phyloP scores from a whole-genome alignment of 2,113 vertebrate genomes.

The Oreochromis aureus region DNA sequence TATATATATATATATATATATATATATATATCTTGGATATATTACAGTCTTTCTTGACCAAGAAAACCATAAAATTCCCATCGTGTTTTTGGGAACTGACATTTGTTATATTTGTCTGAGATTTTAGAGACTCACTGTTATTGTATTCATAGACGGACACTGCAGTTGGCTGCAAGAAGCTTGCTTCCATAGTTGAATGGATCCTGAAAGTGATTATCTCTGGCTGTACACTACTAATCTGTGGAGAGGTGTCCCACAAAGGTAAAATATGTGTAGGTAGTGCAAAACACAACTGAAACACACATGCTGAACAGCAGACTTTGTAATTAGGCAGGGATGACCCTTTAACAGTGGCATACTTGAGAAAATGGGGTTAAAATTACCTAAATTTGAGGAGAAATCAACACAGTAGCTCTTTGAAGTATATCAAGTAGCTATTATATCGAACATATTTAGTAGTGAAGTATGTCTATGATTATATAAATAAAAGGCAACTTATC shows the following conservation, averaged over 20 bases:
- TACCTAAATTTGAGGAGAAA: background rate
- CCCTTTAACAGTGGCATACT: background rate
- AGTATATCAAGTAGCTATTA: background rate
- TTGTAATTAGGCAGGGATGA: background rate
- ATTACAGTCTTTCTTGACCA: background rate
- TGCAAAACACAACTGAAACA: background rate
- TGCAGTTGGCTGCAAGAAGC: slow-evolving; percentile 69
- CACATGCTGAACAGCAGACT: background rate
- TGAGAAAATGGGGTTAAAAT: background rate
- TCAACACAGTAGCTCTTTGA: background rate
- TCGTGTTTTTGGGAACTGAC: background rate
- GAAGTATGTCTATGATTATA: background rate
- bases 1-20: accelerated
- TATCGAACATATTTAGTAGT: background rate
- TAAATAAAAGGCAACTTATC: background rate
- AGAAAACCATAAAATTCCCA: background rate
- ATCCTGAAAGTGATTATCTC: slow-evolving; percentile 64
- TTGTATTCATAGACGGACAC: slow-evolving; percentile 80
- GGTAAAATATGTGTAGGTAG: background rate
- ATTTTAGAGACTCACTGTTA: slow-evolving; percentile 8
- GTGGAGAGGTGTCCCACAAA: background rate
- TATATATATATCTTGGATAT: background rate
- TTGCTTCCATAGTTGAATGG: slow-evolving; percentile 59
- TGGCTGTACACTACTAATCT: slow-evolving; percentile 33
- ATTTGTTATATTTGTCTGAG: background rate